Evolutionary conservation across 2,888 invertebrate genomes (phyloP), one percentile per base, ranked within the genome.

Genomic region (Drosophila gaucha): DNA sequence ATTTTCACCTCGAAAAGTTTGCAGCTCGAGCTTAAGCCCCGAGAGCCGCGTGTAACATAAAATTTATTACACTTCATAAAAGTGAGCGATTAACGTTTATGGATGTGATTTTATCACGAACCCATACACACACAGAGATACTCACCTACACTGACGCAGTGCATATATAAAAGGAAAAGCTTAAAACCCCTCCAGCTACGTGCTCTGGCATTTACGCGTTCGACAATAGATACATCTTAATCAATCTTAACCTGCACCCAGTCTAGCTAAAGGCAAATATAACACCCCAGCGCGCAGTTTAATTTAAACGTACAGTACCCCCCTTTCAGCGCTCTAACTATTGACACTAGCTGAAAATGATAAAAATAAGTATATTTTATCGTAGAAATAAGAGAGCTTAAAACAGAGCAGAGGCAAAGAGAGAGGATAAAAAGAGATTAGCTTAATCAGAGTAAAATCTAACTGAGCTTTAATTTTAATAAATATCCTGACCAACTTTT

Each of bases 61-160:
- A 88, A 84, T 88, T 84, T 84, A 84, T 88, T 87, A 69, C 85
- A 86, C 89, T 86, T 86, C 87, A 84, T 86, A 88, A 84, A 88
- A 82, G 58, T 74, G 82, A 84, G 78, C 84, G 89, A 88, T 84
- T 84, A 86, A 86, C 78, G 78, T 86, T 84, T 86, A 88, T 88
- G 82, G 85, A 84, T 84, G 89, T 86, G 89, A 88, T 84, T 87
- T 78, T 58, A 80, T 71, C 89, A 88, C 84, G 82, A 86, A 83
- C 68, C 14, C 43, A 4, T 14, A 14, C 43, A 43, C 38, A 55
- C 28, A 38, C 57, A 26, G 24, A 43, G 36, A 18, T 39, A 30
- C 52, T 35, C 12, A 33, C 22, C 35, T 16, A 18, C 47, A 33
- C 12, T 28, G 18, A 54, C 9, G 3, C 12, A 12, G 6, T 6